Percentiles rank a stretch among this genome's conserved stretches.
Conservation (phyloP, 1,140 invertebrate species). For the Pantala flavescens region DNA sequence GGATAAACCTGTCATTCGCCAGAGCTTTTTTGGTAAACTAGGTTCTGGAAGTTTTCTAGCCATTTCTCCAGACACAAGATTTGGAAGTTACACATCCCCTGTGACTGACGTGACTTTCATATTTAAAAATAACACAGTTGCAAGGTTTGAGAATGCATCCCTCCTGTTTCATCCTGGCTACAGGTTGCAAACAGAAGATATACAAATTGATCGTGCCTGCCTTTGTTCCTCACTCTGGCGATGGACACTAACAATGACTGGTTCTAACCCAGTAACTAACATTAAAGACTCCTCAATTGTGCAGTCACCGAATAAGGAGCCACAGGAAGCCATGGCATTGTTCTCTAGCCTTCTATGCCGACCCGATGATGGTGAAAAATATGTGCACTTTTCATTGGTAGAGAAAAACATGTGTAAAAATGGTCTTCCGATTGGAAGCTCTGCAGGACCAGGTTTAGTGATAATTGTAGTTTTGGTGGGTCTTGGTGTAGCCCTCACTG, state of each 20-base stretch:
- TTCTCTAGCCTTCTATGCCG: background rate
- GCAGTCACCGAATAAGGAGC: background rate
- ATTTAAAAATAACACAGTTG: conserved; percentile 54
- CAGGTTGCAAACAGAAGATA: background rate
- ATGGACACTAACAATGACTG: background rate
- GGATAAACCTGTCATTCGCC: background rate
- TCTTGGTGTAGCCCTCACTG: background rate
- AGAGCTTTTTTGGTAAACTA: background rate
- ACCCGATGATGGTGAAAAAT: background rate
- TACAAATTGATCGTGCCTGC: background rate
- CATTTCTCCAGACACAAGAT: background rate
- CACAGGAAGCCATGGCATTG: background rate
- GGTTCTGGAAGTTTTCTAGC: background rate
- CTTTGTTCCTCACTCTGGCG: background rate
- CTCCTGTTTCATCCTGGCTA: conserved; percentile 42
- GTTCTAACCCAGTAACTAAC: background rate
- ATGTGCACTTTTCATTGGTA: background rate
- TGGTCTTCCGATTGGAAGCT: background rate
- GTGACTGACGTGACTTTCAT: conserved; percentile 39
- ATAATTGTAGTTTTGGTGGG: conserved; percentile 12
- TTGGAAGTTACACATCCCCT: conserved; percentile 20
- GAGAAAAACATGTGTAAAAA: background rate
- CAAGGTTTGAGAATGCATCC: conserved; percentile 42
- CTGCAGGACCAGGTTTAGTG: background rate
- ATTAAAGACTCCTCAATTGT: background rate